Percentiles rank a stretch among this genome's conserved stretches.
phyloP scores from a whole-genome alignment of 2,888 invertebrate genomes.

The Pycnomerus fuliginosus region DNA sequence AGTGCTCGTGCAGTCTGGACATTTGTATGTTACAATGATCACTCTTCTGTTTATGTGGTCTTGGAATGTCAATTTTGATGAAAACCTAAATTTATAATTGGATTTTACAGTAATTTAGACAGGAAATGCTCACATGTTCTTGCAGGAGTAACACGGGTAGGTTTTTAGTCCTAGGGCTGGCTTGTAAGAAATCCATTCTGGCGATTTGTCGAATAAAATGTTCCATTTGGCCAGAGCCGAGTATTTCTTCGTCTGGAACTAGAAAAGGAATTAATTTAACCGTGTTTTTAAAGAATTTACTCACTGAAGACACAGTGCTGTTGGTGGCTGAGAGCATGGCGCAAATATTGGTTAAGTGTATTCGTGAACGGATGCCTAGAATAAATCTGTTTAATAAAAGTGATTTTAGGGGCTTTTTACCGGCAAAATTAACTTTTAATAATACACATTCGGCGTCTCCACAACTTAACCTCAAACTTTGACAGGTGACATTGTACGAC shows the following conservation, averaged over 20 bases:
- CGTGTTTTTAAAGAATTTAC: no score
- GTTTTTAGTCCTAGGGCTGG: slow-evolving; percentile 50
- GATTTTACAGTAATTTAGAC: slow-evolving; percentile 13
- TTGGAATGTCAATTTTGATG: slow-evolving; percentile 44
- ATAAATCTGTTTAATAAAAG: no score
- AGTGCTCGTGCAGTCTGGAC: slow-evolving; percentile 35
- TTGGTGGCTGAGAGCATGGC: no score
- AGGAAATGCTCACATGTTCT: slow-evolving; percentile 61
- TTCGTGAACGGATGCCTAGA: no score
- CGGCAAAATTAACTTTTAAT: no score
- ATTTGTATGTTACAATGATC: slow-evolving; percentile 44
- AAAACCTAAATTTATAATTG: slow-evolving; percentile 42
- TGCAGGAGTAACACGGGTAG: slow-evolving; percentile 57
- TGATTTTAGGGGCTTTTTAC: no score
- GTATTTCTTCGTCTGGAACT: slow-evolving; percentile 34
- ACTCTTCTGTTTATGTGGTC: slow-evolving; percentile 49
- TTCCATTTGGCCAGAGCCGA: slow-evolving; percentile 41
- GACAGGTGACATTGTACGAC: no score
- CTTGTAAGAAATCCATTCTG: slow-evolving; percentile 42
- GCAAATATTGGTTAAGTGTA: no score
- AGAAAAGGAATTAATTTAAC: no score
- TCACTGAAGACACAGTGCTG: no score
- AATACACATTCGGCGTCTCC: no score
- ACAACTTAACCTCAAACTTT: no score
- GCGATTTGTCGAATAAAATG: slow-evolving; percentile 39